These are phyloP conservation scores for Volucella bombylans DNA, from an alignment of 2,888 invertebrate species.

Conservation along the genomic window DNA sequence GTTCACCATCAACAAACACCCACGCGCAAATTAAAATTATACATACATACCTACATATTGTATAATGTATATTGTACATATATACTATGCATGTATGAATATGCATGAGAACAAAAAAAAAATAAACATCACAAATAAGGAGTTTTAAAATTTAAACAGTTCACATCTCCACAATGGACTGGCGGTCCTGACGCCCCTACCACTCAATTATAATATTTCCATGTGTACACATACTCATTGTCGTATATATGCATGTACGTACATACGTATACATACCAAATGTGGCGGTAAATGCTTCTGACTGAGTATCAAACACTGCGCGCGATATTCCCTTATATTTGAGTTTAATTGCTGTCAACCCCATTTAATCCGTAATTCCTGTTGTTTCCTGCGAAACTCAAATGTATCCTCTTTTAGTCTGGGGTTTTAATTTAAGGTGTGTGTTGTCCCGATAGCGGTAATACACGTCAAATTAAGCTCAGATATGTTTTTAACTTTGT, in stretches of 20 bases:
- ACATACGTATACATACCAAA: not conserved
- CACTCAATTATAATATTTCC: slow-evolving; percentile 1
- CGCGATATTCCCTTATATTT: slow-evolving; percentile 14
- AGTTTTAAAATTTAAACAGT: slow-evolving; percentile 7
- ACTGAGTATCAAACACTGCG: slow-evolving; percentile 14
- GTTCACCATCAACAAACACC: not conserved
- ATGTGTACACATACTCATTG: not conserved
- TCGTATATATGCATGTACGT: no score
- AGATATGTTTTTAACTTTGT: slow-evolving; percentile 6
- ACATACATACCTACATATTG: no score
- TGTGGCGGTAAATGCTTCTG: not conserved
- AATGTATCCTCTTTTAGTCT: slow-evolving; percentile 7
- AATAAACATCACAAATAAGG: not conserved
- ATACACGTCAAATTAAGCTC: slow-evolving; percentile 18
- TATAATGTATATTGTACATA: no score
- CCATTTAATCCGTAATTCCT: slow-evolving; percentile 39
- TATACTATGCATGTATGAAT: no score
- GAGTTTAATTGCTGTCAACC: slow-evolving; percentile 39
- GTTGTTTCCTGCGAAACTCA: slow-evolving; percentile 20
- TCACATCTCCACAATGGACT: slow-evolving; percentile 6
- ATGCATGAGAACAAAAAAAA: not conserved
- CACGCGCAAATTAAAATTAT: slow-evolving; percentile 26
- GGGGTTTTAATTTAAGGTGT: slow-evolving; percentile 26
- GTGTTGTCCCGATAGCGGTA: slow-evolving; percentile 22
- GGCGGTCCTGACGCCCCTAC: not conserved